These are phyloP conservation scores for Trissoscelio sp. DNA, from an alignment of 2,888 invertebrate species.

Conservation along the genomic window DNA sequence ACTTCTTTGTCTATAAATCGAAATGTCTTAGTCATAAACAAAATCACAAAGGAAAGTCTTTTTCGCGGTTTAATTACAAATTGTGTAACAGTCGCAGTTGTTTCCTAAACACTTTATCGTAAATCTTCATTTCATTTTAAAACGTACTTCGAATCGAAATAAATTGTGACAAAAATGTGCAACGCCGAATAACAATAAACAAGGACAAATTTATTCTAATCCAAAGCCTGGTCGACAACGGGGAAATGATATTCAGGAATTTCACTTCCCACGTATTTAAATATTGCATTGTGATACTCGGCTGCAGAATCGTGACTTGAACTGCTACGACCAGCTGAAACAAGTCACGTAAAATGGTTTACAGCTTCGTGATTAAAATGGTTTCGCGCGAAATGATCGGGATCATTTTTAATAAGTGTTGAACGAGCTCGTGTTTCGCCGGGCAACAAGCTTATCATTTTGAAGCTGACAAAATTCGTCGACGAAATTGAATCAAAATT, in stretches of 20 bases:
- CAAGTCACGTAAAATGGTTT: conserved; percentile 54
- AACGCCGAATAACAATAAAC: background rate
- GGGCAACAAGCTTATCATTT: background rate
- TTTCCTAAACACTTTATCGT: conserved; percentile 3
- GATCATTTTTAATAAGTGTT: conserved; percentile 15
- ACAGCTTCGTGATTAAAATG: conserved; percentile 44
- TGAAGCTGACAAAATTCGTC: background rate
- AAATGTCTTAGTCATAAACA: conserved; percentile 35
- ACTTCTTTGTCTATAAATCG: conserved; percentile 31
- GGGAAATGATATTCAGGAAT: conserved; percentile 39
- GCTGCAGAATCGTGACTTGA: conserved; percentile 48
- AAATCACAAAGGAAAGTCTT: conserved; percentile 34
- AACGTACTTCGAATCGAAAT: background rate
- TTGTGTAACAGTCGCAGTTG: conserved; percentile 5
- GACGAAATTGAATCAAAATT: conserved; percentile 9
- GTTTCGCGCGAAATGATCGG: conserved; percentile 17
- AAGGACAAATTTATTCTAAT: conserved; percentile 45
- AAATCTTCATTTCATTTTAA: conserved; percentile 5
- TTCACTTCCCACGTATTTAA: conserved; percentile 50
- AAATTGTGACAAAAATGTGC: background rate
- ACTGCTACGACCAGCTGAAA: conserved; percentile 22
- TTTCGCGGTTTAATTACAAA: conserved; percentile 28
- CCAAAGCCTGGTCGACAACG: background rate
- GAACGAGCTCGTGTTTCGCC: background rate
- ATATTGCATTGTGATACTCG: conserved; percentile 43